These are phyloP conservation scores for Batillaria attramentaria DNA, from an alignment of 1,140 invertebrate species.

Conservation along the genomic window DNA sequence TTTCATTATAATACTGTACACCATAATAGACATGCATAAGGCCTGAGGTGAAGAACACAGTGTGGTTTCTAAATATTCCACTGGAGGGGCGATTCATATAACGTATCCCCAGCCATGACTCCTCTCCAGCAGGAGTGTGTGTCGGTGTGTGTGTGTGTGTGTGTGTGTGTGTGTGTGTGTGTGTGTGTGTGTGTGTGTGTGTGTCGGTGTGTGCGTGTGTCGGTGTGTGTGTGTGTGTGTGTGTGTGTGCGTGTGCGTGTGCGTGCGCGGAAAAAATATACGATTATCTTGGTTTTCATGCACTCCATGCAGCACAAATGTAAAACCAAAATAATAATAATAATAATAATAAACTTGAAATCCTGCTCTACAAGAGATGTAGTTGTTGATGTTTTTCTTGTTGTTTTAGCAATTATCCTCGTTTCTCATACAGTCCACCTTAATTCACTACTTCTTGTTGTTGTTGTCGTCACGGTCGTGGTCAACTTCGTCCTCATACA, in stretches of 20 bases:
- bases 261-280: background rate
- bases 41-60: too few relatives aligned
- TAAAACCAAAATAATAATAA: background rate
- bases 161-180: background rate
- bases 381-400: too few relatives aligned
- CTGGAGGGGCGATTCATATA: too few relatives aligned
- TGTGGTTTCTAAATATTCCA: too few relatives aligned
- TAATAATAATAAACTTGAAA: background rate
- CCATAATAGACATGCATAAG: too few relatives aligned
- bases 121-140: background rate
- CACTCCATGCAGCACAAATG: background rate
- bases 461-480: background rate
- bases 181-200: background rate
- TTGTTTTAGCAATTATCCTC: too few relatives aligned
- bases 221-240: background rate
- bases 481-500: conserved; percentile 25
- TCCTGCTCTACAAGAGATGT: too few relatives aligned
- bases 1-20: too few relatives aligned
- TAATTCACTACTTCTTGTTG: too few relatives aligned
- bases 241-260: background rate
- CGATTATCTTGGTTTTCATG: background rate
- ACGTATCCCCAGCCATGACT: too few relatives aligned
- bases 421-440: too few relatives aligned
- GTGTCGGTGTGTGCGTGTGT: background rate
- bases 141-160: background rate